Percentiles rank a stretch among this genome's conserved stretches.
These are phyloP conservation scores for Drosophila prosaltans DNA, from an alignment of 1,140 invertebrate species.

Conservation along the genomic window DNA sequence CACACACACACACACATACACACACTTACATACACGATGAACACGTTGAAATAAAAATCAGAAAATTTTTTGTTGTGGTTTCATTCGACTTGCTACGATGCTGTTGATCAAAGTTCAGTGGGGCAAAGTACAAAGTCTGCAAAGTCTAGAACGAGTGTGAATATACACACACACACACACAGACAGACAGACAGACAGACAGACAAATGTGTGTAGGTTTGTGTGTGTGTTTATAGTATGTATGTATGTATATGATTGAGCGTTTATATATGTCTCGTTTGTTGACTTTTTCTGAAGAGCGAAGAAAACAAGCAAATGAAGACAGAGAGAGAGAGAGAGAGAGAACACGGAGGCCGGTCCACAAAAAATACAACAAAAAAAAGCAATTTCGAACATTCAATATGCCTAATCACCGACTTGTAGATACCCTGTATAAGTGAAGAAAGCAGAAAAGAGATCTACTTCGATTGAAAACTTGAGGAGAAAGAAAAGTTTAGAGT, in stretches of 20 bases:
- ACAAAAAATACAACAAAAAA: not conserved
- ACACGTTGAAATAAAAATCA: conserved; percentile 40
- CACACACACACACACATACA: not conserved
- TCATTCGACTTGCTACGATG: conserved; percentile 31
- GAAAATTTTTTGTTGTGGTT: conserved; percentile 44
- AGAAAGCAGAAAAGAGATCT: too few species aligned
- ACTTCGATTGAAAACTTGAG: too few species aligned
- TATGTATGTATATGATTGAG: not conserved
- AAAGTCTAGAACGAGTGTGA: conserved; percentile 52
- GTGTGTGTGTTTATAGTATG: conserved; percentile 14
- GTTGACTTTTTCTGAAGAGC: conserved; percentile 54
- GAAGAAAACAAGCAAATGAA: conserved; percentile 26
- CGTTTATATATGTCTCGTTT: conserved; percentile 6
- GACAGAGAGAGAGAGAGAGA: conserved; percentile 24
- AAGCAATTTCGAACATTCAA: not conserved
- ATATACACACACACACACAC: conserved; percentile 2
- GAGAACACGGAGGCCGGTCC: conserved; percentile 13
- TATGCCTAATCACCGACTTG: not conserved
- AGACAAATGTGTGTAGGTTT: not conserved
- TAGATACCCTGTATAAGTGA: not conserved
- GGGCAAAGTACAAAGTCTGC: conserved; percentile 82
- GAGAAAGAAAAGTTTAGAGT: too few species aligned
- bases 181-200: not conserved
- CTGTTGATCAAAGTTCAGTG: conserved; percentile 78
- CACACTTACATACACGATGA: not conserved